Evolutionary conservation across 2,113 vertebrate genomes (phyloP).

Genomic region (Tor tambroides): DNA sequence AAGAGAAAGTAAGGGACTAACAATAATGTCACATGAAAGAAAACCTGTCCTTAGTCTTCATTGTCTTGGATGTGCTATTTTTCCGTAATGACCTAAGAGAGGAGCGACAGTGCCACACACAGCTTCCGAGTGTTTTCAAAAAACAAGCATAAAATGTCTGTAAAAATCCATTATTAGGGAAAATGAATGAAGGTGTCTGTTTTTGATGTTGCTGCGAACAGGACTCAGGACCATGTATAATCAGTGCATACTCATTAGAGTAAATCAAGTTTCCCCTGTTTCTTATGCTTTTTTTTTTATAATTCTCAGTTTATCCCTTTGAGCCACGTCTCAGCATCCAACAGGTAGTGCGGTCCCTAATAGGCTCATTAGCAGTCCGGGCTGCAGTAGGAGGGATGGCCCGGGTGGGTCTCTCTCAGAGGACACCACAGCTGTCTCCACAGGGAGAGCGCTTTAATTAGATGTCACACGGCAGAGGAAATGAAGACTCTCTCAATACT

Average conservation of each 20-base stretch:
- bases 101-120: background rate
- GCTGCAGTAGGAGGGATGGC: slow-evolving; percentile 4
- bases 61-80: background rate
- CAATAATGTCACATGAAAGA: background rate
- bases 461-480: slow-evolving; percentile 27
- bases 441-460: slow-evolving; percentile 33
- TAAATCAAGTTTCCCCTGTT: background rate
- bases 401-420: background rate
- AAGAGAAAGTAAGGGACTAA: background rate
- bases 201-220: background rate
- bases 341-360: slow-evolving; percentile 11
- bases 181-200: background rate
- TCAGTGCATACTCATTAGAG: background rate
- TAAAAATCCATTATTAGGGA: background rate
- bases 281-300: too few relatives aligned
- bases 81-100: background rate
- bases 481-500: background rate
- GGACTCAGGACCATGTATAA: background rate
- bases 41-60: background rate
- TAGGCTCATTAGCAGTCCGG: slow-evolving; percentile 21
- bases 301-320: slow-evolving; percentile 14
- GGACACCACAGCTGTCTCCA: background rate
- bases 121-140: background rate
- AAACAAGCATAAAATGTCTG: background rate
- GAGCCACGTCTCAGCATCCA: background rate